Conservation (phyloP, 1,140 invertebrate genomes). For the Aphaenogaster rudis region DNA sequence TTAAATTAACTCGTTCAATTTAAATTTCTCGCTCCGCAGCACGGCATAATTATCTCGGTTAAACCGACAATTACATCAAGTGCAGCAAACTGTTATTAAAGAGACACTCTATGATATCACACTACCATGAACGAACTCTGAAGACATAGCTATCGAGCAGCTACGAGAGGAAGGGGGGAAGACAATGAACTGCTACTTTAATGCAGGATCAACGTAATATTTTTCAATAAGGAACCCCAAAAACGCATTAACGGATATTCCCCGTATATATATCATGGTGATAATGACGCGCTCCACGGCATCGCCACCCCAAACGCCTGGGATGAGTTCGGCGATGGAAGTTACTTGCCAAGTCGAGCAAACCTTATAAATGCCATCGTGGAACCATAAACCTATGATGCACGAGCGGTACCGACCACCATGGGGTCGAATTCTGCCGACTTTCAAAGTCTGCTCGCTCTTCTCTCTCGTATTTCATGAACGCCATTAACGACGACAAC, state of each 20-base stretch:
- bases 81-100: background rate
- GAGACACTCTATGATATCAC: background rate
- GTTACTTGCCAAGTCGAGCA: conserved; percentile 79
- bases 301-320: conserved; percentile 54
- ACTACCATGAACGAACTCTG: background rate
- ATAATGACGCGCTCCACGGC: conserved; percentile 79
- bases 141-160: background rate
- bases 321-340: conserved; percentile 56
- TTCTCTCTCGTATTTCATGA: conserved; percentile 15
- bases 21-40: background rate
- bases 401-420: conserved; percentile 71
- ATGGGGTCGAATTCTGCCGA: conserved; percentile 59
- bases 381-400: conserved; percentile 82
- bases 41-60: background rate
- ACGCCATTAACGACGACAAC: conserved; percentile 23
- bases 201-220: conserved; percentile 79
- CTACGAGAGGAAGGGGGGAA: background rate
- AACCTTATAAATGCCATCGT: conserved; percentile 83
- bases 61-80: conserved; percentile 19
- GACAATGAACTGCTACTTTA: conserved; percentile 72
- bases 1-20: conserved; percentile 20
- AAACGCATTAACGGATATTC: conserved; percentile 80
- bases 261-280: conserved; percentile 78
- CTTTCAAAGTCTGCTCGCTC: conserved; percentile 12
- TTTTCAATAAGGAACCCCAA: conserved; percentile 80